Percentiles rank a stretch among this genome's conserved stretches.
Evolutionary conservation across 2,888 invertebrate genomes (phyloP).

Genomic region (Trachelus stipa): DNA sequence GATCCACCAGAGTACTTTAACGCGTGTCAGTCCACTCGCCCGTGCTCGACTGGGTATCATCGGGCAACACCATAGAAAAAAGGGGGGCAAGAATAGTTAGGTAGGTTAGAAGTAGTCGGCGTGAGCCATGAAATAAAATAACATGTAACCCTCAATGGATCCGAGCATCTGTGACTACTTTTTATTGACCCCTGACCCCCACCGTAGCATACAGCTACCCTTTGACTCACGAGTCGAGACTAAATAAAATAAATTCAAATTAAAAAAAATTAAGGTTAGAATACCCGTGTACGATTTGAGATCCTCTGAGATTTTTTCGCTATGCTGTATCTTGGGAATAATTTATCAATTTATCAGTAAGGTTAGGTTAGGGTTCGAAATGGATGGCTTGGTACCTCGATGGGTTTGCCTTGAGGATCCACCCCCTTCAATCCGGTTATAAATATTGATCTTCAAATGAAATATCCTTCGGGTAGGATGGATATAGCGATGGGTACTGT

Average conservation of each 20-base stretch:
- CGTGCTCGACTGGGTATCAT: conserved; percentile 33
- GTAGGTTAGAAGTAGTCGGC: conserved; percentile 28
- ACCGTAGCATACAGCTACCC: background rate
- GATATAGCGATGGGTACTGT: background rate
- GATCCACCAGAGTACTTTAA: conserved; percentile 13
- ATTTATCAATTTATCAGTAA: background rate
- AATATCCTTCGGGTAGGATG: background rate
- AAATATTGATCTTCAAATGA: background rate
- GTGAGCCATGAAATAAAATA: conserved; percentile 55
- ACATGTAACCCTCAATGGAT: conserved; percentile 42
- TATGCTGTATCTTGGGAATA: conserved; percentile 15
- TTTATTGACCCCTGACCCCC: background rate
- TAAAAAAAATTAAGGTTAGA: background rate
- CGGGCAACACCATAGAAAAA: background rate
- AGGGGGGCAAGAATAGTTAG: background rate
- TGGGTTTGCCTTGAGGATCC: background rate
- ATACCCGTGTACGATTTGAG: background rate
- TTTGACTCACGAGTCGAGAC: background rate
- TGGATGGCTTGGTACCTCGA: background rate
- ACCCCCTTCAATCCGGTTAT: background rate
- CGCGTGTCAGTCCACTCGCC: conserved; percentile 28
- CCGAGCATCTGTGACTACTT: conserved; percentile 40
- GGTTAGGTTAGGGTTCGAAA: background rate
- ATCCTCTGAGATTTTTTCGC: background rate
- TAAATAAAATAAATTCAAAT: background rate